phyloP scores from a whole-genome alignment of 2,888 invertebrate genomes.

The Heliconius charithonia region DNA sequence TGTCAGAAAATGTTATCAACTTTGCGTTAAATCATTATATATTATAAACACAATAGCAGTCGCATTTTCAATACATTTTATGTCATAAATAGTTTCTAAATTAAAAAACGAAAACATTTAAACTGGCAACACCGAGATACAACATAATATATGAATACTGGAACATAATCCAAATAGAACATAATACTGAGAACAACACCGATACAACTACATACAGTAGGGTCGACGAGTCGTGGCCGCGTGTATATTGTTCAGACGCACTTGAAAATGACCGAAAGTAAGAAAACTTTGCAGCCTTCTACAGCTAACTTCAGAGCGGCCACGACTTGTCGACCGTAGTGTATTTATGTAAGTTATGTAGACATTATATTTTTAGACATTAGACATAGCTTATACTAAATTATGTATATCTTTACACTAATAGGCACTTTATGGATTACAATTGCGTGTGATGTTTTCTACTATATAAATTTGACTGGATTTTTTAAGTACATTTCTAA shows the following conservation, averaged over 20 bases:
- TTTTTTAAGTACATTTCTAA: too few species aligned
- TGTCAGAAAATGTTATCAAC: not conserved
- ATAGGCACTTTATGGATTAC: conserved; percentile 71
- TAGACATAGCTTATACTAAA: conserved; percentile 49
- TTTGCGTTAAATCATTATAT: not conserved
- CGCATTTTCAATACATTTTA: not conserved
- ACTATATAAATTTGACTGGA: conserved; percentile 37
- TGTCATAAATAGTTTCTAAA: not conserved
- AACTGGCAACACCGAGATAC: conserved; percentile 27
- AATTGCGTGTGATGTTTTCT: conserved; percentile 45
- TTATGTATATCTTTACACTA: conserved; percentile 61
- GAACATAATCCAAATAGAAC: conserved; percentile 43
- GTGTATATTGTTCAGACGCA: too few species aligned
- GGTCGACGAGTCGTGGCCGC: not conserved
- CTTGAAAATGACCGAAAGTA: too few species aligned
- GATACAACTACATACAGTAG: conserved; percentile 46
- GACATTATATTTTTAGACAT: not conserved
- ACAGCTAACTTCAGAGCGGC: too few species aligned
- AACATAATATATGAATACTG: conserved; percentile 45
- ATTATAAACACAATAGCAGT: not conserved
- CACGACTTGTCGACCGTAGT: not conserved
- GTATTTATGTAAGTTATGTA: conserved; percentile 1
- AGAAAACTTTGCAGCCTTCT: too few species aligned
- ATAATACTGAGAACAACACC: conserved; percentile 58
- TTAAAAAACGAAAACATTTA: not conserved